These are phyloP conservation scores for Hozukius guyotensis DNA, from an alignment of 2,797 vertebrate genomes.

Conservation along the genomic window DNA sequence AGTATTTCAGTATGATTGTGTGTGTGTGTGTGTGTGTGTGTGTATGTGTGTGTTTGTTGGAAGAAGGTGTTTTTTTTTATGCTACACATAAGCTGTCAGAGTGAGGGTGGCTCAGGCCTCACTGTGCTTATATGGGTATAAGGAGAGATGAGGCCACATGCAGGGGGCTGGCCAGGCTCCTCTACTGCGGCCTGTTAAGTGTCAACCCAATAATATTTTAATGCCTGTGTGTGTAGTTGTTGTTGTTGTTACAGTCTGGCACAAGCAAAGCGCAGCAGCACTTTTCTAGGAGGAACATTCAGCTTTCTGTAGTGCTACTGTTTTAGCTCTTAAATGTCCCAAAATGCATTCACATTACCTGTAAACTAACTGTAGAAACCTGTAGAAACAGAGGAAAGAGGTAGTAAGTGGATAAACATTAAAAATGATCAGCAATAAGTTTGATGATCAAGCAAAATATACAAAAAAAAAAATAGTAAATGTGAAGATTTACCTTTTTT, in stretches of 20 bases:
- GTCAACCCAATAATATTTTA: neutral
- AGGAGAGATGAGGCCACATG: constrained; percentile 1
- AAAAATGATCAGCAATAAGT: neutral
- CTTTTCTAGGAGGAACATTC: neutral
- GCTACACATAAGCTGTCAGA: constrained; percentile 12
- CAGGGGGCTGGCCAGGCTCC: neutral
- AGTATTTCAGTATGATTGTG: constrained; percentile 16
- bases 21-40: neutral
- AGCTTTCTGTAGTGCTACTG: neutral
- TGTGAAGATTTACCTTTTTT: neutral
- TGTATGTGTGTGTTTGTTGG: neutral
- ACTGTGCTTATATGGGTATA: neutral
- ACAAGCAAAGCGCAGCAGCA: neutral
- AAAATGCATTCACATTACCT: neutral
- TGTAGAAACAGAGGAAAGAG: neutral
- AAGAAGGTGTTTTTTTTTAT: constrained; percentile 5
- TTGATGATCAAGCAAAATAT: neutral
- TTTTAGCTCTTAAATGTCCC: neutral
- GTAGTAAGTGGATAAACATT: neutral
- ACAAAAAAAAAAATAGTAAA: neutral
- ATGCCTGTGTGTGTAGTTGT: neutral
- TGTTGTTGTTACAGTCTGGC: neutral
- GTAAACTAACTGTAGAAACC: neutral
- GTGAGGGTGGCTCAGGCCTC: constrained; percentile 6
- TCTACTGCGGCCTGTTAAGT: constrained; percentile 7